Conservation (phyloP, 2,113 vertebrate genomes). For the Zingel zingel region DNA sequence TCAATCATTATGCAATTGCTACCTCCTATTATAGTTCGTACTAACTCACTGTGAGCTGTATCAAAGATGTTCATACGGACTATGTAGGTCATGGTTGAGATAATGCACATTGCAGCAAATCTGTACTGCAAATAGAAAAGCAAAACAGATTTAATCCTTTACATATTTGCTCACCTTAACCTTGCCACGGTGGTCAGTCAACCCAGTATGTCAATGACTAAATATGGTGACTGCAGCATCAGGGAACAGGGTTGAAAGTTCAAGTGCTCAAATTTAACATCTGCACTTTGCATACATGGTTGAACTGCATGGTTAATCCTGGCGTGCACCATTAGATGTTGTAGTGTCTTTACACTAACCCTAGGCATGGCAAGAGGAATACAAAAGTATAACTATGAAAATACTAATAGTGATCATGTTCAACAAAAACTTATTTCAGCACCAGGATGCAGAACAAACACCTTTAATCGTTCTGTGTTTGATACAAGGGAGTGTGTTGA, state of each 20-base stretch:
- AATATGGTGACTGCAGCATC: conserved; percentile 1
- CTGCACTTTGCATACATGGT: neutral
- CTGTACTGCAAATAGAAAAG: conserved; percentile 44
- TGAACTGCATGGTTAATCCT: neutral
- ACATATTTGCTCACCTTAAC: conserved; percentile 56
- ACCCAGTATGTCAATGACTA: conserved; percentile 13
- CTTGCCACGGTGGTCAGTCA: conserved; percentile 64
- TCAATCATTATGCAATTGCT: neutral
- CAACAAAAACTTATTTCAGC: neutral
- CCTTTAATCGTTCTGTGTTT: neutral
- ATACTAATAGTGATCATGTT: neutral
- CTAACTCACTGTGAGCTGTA: neutral
- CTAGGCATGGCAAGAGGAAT: neutral
- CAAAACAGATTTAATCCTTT: conserved; percentile 53
- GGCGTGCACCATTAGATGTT: neutral
- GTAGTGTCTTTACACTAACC: neutral
- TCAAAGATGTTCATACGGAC: neutral
- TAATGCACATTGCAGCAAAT: neutral
- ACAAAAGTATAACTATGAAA: too few species aligned
- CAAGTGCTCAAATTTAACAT: neutral
- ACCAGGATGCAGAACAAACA: neutral
- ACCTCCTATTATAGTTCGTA: neutral
- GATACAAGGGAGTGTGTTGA: neutral
- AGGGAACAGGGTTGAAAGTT: conserved; percentile 1
- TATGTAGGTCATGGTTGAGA: conserved; percentile 4